A percentile compares a stretch with the other conserved stretches of the same genome.
phyloP scores from a whole-genome alignment of 2,888 invertebrate genomes.

The Coleophora flavipennella region DNA sequence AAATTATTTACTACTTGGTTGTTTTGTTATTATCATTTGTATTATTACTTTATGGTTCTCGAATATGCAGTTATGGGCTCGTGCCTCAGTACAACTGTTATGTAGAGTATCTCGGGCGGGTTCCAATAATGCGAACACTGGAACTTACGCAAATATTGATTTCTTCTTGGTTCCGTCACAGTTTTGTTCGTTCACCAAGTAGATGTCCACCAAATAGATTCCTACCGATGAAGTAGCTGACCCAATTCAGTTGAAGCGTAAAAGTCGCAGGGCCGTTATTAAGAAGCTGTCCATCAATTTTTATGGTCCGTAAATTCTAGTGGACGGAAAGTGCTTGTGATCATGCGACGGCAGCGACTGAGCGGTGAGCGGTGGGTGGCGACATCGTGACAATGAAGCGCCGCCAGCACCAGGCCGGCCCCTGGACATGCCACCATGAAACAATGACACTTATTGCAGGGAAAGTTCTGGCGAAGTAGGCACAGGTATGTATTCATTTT shows the following conservation, averaged over 20 bases:
- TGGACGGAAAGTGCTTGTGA: constrained; percentile 52
- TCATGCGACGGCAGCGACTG: constrained; percentile 58
- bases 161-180: constrained; percentile 21
- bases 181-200: no score
- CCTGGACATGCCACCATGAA: no score
- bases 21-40: no score
- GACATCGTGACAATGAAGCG: constrained; percentile 55
- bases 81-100: no score
- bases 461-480: no score
- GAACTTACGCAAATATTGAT: constrained; percentile 50
- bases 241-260: not conserved
- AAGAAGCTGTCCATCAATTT: constrained; percentile 65
- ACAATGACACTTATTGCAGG: no score
- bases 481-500: no score
- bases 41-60: no score
- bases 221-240: not conserved
- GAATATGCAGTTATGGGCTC: no score
- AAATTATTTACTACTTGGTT: no score
- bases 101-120: constrained; percentile 27
- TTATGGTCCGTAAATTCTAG: constrained; percentile 62
- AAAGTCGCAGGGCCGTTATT: constrained; percentile 29
- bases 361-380: constrained; percentile 53
- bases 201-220: not conserved
- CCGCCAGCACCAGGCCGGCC: constrained; percentile 20
- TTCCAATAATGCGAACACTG: constrained; percentile 45